A percentile compares a stretch with the other conserved stretches of the same genome.
These are phyloP conservation scores for Propithecus deckenii DNA, from an alignment of 2,797 vertebrate genomes.

Conservation along the genomic window DNA sequence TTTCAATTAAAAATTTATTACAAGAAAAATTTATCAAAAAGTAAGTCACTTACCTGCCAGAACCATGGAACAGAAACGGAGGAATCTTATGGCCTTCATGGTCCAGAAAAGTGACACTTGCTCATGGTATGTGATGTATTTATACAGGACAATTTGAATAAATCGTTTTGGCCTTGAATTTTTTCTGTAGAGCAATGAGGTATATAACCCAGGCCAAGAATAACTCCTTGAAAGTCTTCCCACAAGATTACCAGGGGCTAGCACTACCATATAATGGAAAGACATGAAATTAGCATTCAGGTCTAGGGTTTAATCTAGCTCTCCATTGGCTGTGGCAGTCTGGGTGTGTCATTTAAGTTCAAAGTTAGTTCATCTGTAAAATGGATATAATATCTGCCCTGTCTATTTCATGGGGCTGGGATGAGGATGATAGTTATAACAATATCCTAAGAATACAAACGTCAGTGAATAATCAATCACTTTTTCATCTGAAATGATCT, in stretches of 20 bases:
- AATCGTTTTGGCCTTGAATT: background rate
- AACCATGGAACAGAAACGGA: background rate
- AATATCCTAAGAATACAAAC: background rate
- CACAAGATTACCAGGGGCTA: background rate
- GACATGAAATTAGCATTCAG: background rate
- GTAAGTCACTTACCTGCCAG: background rate
- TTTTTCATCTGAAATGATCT: background rate
- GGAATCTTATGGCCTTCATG: background rate
- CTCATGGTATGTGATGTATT: background rate
- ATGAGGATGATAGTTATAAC: background rate
- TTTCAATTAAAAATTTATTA: background rate
- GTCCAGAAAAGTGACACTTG: background rate
- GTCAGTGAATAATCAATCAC: background rate
- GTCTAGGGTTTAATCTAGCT: background rate
- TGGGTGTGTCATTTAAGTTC: background rate
- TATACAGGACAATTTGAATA: background rate
- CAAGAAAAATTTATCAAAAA: background rate
- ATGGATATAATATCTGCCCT: background rate
- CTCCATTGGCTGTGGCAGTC: background rate
- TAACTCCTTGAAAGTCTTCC: background rate
- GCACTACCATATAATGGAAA: background rate
- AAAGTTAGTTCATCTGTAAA: background rate
- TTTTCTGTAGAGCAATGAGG: background rate
- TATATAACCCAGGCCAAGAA: background rate
- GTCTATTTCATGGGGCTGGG: background rate